Evolutionary conservation across 2,113 vertebrate genomes (phyloP), one percentile per base, ranked within the genome.

Genomic region (Triplophysa dalaica): DNA sequence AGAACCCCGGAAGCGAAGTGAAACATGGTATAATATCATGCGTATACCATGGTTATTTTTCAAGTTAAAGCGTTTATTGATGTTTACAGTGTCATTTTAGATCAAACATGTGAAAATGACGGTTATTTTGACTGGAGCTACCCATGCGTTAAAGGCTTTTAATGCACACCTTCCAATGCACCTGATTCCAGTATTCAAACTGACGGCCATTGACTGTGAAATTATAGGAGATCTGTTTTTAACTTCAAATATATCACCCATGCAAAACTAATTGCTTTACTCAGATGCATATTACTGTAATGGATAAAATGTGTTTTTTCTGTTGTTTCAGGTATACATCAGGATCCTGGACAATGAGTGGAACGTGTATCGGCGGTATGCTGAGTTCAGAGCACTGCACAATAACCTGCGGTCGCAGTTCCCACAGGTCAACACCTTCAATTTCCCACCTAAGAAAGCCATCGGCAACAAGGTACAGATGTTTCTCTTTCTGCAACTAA

Each of bases 331-430:
- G 98, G 95, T 99, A 17, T 99, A 99, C 67, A 95, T 99, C 86
- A 94, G 98, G 84, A 98, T 99, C 91, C 95, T 95, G 84, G 97
- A 99, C 13, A 97, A 99, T 1, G 98, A 99, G 83, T 99, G 98
- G 98, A 99, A 99, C 0, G 94, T 99, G 38, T 99, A 99, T 78
- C 91, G 96, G 67, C 92, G 98, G n/a, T 99, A 99, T 0, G 90
- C 97, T 0, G 98, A 98, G 86, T 99, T 99, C 89, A 91, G 97
- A 66, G 91, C 88, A 76, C 89, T 99, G 79, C 97, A 99, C 87
- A 95, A 94, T 84, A 93, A 94, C 81, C 87, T 99, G 33, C 93
- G 96, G 79, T 88, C 60, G 62, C 94, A 93, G 66, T 98, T 95
- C 87, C 95, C 96, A 1, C 95, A 95, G 88, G 95, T 98, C 83